Percentiles rank a stretch among this genome's conserved stretches.
Evolutionary conservation across 2,113 vertebrate species (phyloP).

Genomic region (Shinisaurus crocodilurus): DNA sequence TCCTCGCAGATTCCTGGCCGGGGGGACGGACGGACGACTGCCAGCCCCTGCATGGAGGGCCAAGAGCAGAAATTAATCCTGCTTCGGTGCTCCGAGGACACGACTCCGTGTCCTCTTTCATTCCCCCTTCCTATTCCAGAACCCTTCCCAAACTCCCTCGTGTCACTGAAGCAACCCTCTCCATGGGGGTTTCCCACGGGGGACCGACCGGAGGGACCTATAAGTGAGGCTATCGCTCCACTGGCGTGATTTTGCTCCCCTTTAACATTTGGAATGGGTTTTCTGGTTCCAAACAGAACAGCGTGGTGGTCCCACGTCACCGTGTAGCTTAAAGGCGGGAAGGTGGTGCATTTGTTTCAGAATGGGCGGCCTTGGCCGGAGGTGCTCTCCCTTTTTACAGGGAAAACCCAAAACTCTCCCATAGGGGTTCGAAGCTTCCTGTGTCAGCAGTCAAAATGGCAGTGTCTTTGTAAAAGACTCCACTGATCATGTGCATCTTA

Average conservation of each 20-base stretch:
- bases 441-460: not conserved
- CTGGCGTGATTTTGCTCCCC: not conserved
- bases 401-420: not conserved
- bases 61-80: not conserved
- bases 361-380: not conserved
- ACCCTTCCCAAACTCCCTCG: not conserved
- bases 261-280: not conserved
- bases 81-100: not conserved
- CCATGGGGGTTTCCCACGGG: no score
- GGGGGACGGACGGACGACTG: rapidly evolving
- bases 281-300: not conserved
- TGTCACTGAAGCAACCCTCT: not conserved
- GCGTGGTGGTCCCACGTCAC: no score
- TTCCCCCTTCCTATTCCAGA: not conserved
- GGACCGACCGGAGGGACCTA: not conserved
- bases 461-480: not conserved
- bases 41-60: not conserved
- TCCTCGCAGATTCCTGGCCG: not conserved
- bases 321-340: not conserved
- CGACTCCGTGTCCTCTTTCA: not conserved
- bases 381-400: not conserved
- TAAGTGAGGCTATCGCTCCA: not conserved
- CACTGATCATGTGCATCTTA: no score
- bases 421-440: not conserved
- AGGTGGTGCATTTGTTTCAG: not conserved